Evolutionary conservation across 2,113 vertebrate genomes (phyloP), one percentile per base, ranked within the genome.

Genomic region (Ctenodactylus gundi): DNA sequence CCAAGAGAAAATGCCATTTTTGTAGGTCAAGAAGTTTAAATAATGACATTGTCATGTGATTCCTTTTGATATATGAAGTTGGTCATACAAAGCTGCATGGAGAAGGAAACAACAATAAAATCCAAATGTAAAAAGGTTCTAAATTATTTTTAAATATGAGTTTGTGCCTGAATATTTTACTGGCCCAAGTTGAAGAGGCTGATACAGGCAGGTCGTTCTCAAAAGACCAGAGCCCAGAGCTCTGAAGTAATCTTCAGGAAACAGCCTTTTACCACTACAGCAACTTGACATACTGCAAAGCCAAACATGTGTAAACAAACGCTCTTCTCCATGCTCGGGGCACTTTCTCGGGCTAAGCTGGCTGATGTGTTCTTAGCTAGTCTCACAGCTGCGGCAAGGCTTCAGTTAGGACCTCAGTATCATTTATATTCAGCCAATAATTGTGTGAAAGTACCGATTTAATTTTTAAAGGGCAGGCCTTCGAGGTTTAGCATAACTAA

Each of bases 281-380:
- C 75, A 93, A 81, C 96, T 92, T 96, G 96, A 96, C 27, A 49
- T 23, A 91, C 60, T 91, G 86, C 6, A 57, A 97, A 97, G 87
- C 67, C 97, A 98, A 98, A 86, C 83, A 96, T 62, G 65, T 96
- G 78, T 96, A 93, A 97, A 96, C 64, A 85, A 90, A 93, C 93
- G 49, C 60, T 82, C 82, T 87, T n/a, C 34, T 88, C 70, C 91
- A 41, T 27, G 90, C 92, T 91, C 94, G 29, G 84, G 94, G 73
- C 86, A 97, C 41, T 82, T 96, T 96, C 96, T 96, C 93, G 95
- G 49, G 51, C 95, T 94, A 65, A 87, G 64, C 82, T 76, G 44
- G 70, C 88, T 93, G 78, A 97, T 96, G 44, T 4, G 83, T 25
- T 84, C 87, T 81, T 97, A 77, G 51, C 65, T 97, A 49, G 91